Evolutionary conservation across 92 coral and sea anemone species (phyloP).

Genomic region (Actinostola sp.): DNA sequence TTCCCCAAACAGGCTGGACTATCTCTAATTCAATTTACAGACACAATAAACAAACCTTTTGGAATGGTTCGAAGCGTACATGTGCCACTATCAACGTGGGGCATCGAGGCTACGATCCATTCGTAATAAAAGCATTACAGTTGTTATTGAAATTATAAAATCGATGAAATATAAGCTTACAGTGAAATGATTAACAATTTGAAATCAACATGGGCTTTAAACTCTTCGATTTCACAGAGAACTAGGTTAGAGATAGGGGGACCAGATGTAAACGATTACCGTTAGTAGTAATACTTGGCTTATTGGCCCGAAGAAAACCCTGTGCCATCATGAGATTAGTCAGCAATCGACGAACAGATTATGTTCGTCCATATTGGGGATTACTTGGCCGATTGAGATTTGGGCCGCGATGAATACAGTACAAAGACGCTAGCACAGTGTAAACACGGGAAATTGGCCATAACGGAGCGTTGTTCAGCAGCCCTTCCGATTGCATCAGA

Average conservation of each 20-base stretch:
- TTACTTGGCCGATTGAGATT: constrained; percentile 22
- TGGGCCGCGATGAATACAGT: background rate
- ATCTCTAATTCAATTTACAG: background rate
- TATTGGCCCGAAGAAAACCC: constrained; percentile 40
- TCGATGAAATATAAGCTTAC: background rate
- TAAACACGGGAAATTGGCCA: constrained; percentile 25
- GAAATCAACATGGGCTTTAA: background rate
- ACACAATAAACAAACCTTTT: background rate
- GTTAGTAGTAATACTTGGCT: constrained; percentile 27
- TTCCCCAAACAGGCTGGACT: background rate
- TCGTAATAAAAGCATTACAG: too few species aligned
- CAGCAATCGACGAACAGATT: constrained; percentile 30
- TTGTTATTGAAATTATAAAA: too few species aligned
- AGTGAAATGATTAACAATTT: background rate
- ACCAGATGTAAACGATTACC: constrained; percentile 9
- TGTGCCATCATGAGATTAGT: constrained; percentile 30
- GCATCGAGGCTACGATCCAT: too few species aligned
- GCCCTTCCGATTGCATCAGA: constrained; percentile 38
- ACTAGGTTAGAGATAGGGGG: background rate
- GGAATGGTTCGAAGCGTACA: too few species aligned
- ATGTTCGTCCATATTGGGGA: constrained; percentile 6
- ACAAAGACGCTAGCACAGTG: constrained; percentile 1
- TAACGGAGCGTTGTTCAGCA: background rate
- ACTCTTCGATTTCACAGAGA: too few species aligned
- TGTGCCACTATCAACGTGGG: too few species aligned